These are phyloP conservation scores for Tragelaphus scriptus DNA, from an alignment of 2,113 vertebrate species.

Conservation along the genomic window DNA sequence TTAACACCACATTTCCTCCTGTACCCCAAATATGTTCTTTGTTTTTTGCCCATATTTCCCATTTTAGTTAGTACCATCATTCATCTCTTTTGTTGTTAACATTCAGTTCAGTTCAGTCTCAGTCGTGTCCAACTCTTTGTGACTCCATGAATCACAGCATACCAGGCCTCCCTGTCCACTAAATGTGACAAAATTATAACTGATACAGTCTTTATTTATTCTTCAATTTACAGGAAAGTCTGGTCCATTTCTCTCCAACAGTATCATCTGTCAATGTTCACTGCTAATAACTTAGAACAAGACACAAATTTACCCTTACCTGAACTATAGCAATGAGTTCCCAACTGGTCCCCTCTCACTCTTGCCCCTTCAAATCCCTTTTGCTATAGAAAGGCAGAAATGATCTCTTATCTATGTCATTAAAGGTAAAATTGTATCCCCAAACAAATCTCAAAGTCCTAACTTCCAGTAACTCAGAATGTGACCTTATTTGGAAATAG, in stretches of 20 bases:
- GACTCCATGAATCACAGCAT: rapidly evolving
- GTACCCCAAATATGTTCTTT: not conserved
- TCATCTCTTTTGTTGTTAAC: not conserved
- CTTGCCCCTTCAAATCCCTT: not conserved
- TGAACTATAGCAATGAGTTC: not conserved
- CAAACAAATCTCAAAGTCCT: not conserved
- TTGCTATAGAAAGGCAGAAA: not conserved
- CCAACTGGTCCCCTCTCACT: not conserved
- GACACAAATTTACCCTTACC: not conserved
- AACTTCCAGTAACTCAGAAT: not conserved
- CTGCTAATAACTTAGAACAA: not conserved
- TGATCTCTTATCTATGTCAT: not conserved
- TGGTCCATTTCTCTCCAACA: not conserved
- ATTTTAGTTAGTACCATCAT: not conserved
- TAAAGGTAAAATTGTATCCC: not conserved
- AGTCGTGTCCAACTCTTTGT: rapidly evolving
- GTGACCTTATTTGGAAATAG: not conserved
- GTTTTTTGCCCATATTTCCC: not conserved
- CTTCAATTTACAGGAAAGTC: not conserved
- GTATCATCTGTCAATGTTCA: not conserved
- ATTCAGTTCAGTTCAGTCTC: not conserved
- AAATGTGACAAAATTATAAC: not conserved
- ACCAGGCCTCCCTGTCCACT: not conserved
- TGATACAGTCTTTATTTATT: not conserved
- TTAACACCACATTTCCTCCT: not conserved